Evolutionary conservation across 1,140 invertebrate genomes (phyloP).

Genomic region (Cyclargus thomasi): DNA sequence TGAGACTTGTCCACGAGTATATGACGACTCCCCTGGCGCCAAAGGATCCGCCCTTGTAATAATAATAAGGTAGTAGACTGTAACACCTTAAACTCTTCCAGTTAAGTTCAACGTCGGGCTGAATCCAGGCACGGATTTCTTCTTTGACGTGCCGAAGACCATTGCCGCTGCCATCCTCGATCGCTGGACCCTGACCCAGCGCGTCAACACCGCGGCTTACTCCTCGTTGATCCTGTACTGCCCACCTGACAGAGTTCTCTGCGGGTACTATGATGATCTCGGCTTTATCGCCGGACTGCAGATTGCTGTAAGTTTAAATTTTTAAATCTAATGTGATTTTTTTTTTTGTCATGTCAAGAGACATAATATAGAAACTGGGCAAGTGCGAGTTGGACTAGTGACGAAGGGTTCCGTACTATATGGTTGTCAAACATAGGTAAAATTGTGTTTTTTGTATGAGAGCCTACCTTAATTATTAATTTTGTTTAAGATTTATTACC

Average conservation of each 20-base stretch:
- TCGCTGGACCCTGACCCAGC: slow-evolving; percentile 2
- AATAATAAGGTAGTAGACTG: too few species aligned
- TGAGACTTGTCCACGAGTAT: too few species aligned
- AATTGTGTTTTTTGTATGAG: too few species aligned
- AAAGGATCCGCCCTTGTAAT: too few species aligned
- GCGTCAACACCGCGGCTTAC: slow-evolving; percentile 11
- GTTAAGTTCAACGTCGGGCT: slow-evolving; percentile 15
- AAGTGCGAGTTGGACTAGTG: too few species aligned
- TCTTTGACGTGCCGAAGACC: slow-evolving; percentile 15
- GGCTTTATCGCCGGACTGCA: slow-evolving; percentile 42
- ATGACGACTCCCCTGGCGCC: too few species aligned
- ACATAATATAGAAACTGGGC: not conserved
- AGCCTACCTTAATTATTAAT: too few species aligned
- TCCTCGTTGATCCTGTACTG: slow-evolving; percentile 28
- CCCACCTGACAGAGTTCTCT: slow-evolving; percentile 30
- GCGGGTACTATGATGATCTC: slow-evolving; percentile 38
- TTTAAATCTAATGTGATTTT: not conserved
- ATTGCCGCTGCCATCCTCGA: not conserved
- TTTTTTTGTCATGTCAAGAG: not conserved
- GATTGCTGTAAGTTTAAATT: slow-evolving; percentile 38
- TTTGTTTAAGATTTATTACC: too few species aligned
- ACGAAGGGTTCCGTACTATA: too few species aligned
- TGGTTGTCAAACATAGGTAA: too few species aligned
- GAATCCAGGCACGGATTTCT: slow-evolving; percentile 15
- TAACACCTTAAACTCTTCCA: too few species aligned